These are phyloP conservation scores for Triops cancriformis DNA, from an alignment of 1,140 invertebrate species.

Conservation along the genomic window DNA sequence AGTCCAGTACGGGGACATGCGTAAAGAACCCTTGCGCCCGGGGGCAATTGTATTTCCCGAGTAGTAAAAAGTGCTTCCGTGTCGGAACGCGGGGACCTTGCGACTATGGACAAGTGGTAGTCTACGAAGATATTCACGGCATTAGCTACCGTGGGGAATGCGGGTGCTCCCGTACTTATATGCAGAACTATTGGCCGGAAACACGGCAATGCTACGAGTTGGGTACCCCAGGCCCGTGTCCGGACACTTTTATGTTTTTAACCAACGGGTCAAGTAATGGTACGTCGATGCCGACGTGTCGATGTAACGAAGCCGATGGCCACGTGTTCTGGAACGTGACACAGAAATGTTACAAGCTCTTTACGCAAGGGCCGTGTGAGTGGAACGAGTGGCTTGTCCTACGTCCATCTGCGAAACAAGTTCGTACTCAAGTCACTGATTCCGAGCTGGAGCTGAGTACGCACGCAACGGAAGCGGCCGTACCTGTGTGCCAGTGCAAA, in stretches of 20 bases:
- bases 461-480: conserved; percentile 36
- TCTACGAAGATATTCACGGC: conserved; percentile 68
- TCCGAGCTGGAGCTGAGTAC: conserved; percentile 34
- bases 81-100: conserved; percentile 65
- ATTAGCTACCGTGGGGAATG: conserved; percentile 72
- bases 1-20: conserved; percentile 51
- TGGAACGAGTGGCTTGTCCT: conserved; percentile 62
- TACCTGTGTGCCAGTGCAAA: conserved; percentile 54
- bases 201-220: conserved; percentile 29
- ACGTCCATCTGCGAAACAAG: conserved; percentile 34
- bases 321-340: conserved; percentile 51
- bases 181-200: conserved; percentile 29
- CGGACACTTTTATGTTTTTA: conserved; percentile 17
- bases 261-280: neutral
- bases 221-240: conserved; percentile 27
- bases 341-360: conserved; percentile 57
- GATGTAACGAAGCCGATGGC: conserved; percentile 45
- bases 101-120: conserved; percentile 54
- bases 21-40: conserved; percentile 57
- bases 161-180: conserved; percentile 44
- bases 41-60: conserved; percentile 62
- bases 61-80: conserved; percentile 59
- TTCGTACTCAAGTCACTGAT: conserved; percentile 35
- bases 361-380: conserved; percentile 61
- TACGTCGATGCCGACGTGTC: conserved; percentile 34